Conservation (phyloP, 2,888 invertebrate genomes). For the Drosophila diplacantha region DNA sequence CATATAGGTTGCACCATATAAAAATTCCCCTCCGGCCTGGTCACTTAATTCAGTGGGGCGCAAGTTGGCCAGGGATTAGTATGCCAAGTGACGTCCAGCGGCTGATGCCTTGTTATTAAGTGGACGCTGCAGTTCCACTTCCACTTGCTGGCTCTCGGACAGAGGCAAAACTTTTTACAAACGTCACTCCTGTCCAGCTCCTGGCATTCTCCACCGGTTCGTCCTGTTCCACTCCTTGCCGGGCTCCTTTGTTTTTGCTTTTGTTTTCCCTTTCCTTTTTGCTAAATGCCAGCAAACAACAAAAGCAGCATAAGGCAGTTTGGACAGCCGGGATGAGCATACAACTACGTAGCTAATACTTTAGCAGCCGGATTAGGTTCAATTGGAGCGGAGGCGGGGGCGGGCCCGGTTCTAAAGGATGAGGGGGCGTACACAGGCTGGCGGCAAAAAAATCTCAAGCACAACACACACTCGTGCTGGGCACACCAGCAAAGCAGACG, state of each 20-base stretch:
- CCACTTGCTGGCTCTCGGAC: slow-evolving; percentile 33
- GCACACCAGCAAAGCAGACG: slow-evolving; percentile 15
- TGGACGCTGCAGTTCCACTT: slow-evolving; percentile 37
- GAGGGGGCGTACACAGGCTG: slow-evolving; percentile 18
- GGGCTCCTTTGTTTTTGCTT: slow-evolving; percentile 33
- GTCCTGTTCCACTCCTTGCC: slow-evolving; percentile 6
- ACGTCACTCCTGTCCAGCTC: slow-evolving; percentile 42
- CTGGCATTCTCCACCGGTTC: slow-evolving; percentile 21
- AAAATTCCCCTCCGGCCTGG: slow-evolving; percentile 28
- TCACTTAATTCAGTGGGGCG: slow-evolving; percentile 44
- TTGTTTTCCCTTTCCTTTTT: slow-evolving; percentile 27
- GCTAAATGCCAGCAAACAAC: slow-evolving; percentile 69
- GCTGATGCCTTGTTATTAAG: slow-evolving; percentile 61
- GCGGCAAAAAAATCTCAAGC: slow-evolving; percentile 39
- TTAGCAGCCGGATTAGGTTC: slow-evolving; percentile 72
- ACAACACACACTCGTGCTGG: slow-evolving; percentile 27
- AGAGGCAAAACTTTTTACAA: slow-evolving; percentile 61
- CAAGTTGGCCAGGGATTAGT: slow-evolving; percentile 58
- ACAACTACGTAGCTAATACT: slow-evolving; percentile 72
- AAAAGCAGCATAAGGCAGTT: slow-evolving; percentile 72
- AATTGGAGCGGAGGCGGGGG: slow-evolving; percentile 58
- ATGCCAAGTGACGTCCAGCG: slow-evolving; percentile 58
- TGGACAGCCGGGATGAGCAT: slow-evolving; percentile 70
- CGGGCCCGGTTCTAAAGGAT: slow-evolving; percentile 18
- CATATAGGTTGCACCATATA: neutral